phyloP scores from a whole-genome alignment of 2,888 invertebrate genomes.

The Ecdyonurus torrentis region DNA sequence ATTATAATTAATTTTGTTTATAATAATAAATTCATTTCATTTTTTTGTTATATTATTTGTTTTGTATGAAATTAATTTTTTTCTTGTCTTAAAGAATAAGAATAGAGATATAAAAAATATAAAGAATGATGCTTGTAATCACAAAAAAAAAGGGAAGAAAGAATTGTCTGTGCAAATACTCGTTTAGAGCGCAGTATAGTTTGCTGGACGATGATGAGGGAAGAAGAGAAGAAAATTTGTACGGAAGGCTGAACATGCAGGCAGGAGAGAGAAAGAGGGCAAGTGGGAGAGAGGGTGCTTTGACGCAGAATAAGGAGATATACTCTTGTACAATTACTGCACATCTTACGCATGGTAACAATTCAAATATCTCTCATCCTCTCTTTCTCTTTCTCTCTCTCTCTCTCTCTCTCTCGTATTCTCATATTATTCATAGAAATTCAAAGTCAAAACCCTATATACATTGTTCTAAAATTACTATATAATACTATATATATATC shows the following conservation, averaged over 20 bases:
- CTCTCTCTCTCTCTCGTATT: too few species aligned
- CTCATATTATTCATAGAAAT: too few species aligned
- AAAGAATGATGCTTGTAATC: not conserved
- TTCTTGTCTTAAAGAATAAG: not conserved
- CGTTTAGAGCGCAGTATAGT: not conserved
- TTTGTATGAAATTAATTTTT: not conserved
- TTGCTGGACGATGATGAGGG: too few species aligned
- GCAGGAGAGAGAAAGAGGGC: not conserved
- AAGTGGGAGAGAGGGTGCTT: not conserved
- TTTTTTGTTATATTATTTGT: not conserved
- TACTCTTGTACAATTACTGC: too few species aligned
- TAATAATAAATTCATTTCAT: not conserved
- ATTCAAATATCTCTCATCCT: too few species aligned
- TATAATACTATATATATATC: too few species aligned
- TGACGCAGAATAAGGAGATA: not conserved
- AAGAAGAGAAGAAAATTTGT: too few species aligned
- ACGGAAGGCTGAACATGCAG: not conserved
- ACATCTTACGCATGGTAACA: too few species aligned
- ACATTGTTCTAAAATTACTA: too few species aligned
- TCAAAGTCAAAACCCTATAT: too few species aligned
- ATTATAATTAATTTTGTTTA: not conserved
- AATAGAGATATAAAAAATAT: not conserved
- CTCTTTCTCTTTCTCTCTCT: too few species aligned
- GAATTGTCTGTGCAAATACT: slow-evolving; percentile 9
- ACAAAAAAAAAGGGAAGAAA: not conserved